These are phyloP conservation scores for Lepisosteus oculatus DNA, from an alignment of 2,113 vertebrate genomes.

Conservation along the genomic window DNA sequence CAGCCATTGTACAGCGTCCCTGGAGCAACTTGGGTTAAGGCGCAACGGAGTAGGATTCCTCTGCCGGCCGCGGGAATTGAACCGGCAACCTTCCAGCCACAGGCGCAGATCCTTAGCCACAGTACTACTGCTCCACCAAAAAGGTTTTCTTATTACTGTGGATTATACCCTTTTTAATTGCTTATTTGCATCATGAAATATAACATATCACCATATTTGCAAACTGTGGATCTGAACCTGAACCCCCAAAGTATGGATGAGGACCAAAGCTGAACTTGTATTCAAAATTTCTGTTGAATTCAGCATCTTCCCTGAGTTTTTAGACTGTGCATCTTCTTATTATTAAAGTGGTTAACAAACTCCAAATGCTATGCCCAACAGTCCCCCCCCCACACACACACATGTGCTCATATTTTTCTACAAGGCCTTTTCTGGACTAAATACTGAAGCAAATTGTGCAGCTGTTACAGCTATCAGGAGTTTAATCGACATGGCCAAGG, in stretches of 20 bases:
- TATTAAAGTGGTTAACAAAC: constrained; percentile 6
- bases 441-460: constrained; percentile 33
- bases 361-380: constrained; percentile 2
- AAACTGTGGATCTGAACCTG: neutral
- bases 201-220: neutral
- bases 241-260: neutral
- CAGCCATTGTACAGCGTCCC: too few species aligned
- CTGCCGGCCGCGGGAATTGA: too few species aligned
- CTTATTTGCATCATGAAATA: neutral
- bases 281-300: neutral
- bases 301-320: neutral
- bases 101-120: too few species aligned
- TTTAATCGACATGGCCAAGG: constrained; percentile 34
- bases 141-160: neutral
- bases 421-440: constrained; percentile 16
- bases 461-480: constrained; percentile 40
- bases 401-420: constrained; percentile 19
- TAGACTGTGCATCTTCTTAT: constrained; percentile 5
- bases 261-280: constrained; percentile 2
- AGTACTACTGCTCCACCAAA: too few species aligned
- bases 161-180: neutral
- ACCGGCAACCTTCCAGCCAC: too few species aligned
- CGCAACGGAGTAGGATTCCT: too few species aligned
- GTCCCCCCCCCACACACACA: constrained; percentile 14
- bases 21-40: too few species aligned